These are phyloP conservation scores for Crypturellus tataupa DNA, from an alignment of 2,797 vertebrate genomes.

Conservation along the genomic window DNA sequence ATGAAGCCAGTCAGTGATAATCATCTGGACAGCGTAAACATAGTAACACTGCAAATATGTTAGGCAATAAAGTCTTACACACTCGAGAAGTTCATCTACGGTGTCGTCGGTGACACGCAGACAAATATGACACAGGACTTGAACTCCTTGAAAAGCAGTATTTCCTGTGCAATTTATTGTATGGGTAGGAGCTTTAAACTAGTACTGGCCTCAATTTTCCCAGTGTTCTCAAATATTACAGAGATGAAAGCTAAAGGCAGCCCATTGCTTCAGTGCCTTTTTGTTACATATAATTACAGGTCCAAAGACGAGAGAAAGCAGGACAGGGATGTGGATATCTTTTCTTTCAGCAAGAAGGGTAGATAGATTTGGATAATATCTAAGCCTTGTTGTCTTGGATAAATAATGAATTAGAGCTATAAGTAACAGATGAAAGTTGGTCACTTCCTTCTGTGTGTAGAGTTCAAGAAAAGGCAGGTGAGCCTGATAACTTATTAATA, in stretches of 20 bases:
- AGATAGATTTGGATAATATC: background rate
- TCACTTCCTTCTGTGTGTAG: background rate
- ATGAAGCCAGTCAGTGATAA: background rate
- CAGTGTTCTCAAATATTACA: background rate
- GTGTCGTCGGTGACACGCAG: background rate
- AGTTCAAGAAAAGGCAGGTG: background rate
- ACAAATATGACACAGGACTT: background rate
- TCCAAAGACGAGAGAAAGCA: background rate
- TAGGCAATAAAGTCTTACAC: background rate
- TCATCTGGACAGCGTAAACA: background rate
- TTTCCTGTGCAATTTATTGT: background rate
- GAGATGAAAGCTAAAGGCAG: background rate
- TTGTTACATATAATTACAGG: background rate
- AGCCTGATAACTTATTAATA: conserved; percentile 8
- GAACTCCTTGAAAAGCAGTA: background rate
- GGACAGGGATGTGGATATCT: background rate
- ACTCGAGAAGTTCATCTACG: background rate
- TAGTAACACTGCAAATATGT: background rate
- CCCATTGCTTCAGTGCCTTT: background rate
- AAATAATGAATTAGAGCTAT: background rate
- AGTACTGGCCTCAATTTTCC: background rate
- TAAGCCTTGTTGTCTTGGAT: background rate
- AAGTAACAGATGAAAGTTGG: background rate
- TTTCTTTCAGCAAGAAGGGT: background rate
- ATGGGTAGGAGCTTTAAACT: background rate